These are phyloP conservation scores for Diadegma fenestrale DNA, from an alignment of 2,888 invertebrate genomes.

Conservation along the genomic window DNA sequence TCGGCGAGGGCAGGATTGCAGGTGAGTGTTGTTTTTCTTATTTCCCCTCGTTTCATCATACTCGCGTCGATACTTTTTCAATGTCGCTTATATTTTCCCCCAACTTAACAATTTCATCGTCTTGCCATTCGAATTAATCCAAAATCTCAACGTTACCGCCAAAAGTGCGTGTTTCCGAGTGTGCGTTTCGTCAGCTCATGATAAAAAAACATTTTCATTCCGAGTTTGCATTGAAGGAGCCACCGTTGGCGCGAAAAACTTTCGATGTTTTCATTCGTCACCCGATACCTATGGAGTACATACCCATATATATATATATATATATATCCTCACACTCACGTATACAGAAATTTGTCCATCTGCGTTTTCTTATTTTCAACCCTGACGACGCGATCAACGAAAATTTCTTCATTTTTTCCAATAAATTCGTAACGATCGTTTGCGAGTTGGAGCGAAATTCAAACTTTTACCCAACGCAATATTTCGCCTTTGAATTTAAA, in stretches of 20 bases:
- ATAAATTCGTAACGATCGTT: not conserved
- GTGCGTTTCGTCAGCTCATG: not conserved
- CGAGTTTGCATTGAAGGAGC: conserved; percentile 27
- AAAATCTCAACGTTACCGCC: not conserved
- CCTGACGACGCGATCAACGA: not conserved
- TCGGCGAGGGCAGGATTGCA: conserved; percentile 99
- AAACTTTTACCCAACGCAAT: not conserved
- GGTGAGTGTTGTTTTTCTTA: conserved; percentile 87
- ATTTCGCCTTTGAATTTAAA: not conserved
- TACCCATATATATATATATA: not conserved
- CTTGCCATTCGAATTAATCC: not conserved
- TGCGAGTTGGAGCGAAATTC: not conserved
- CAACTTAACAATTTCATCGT: not conserved
- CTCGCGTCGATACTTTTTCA: not conserved
- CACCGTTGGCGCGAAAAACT: conserved; percentile 80
- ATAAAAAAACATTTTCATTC: conserved; percentile 28
- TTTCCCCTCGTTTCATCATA: not conserved
- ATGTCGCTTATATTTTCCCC: not conserved
- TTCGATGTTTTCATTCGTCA: conserved; percentile 58
- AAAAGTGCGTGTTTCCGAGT: conserved; percentile 1
- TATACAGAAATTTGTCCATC: not conserved
- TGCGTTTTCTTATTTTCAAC: conserved; percentile 31
- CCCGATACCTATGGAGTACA: not conserved
- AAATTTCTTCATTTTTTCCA: not conserved
- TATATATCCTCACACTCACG: not conserved